Evolutionary conservation across 2,113 vertebrate species (phyloP).

Genomic region (Nibea albiflora): DNA sequence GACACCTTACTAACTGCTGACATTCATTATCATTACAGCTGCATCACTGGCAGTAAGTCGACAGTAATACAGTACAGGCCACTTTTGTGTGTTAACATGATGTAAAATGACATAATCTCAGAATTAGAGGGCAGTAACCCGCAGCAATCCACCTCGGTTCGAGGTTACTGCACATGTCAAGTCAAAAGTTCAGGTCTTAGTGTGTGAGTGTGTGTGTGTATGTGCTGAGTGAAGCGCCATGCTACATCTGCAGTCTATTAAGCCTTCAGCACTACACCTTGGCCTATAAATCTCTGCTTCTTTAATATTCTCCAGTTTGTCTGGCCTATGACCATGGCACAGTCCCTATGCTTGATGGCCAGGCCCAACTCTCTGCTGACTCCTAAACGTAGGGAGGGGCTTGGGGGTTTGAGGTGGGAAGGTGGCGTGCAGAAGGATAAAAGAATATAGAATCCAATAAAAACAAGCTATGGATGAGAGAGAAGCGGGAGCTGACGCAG

Average conservation of each 20-base stretch:
- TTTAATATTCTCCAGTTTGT: constrained; percentile 49
- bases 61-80: neutral
- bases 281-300: constrained; percentile 56
- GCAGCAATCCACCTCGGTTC: constrained; percentile 12
- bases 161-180: constrained; percentile 13
- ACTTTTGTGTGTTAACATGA: neutral
- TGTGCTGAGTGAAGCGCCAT: constrained; percentile 1
- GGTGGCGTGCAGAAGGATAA: neutral
- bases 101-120: constrained; percentile 45
- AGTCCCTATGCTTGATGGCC: neutral
- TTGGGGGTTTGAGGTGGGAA: neutral
- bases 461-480: constrained; percentile 1
- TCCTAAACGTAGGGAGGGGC: neutral
- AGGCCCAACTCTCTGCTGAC: constrained; percentile 1
- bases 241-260: constrained; percentile 56
- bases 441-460: constrained; percentile 26
- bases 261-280: constrained; percentile 44
- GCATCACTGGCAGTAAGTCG: neutral
- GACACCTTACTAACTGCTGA: neutral
- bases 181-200: constrained; percentile 49
- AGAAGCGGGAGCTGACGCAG: neutral
- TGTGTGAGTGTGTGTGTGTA: constrained; percentile 1
- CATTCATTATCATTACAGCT: constrained; percentile 16
- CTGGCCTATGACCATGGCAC: constrained; percentile 24
- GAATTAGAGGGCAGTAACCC: constrained; percentile 14